These are phyloP conservation scores for Eonycteris spelaea DNA, from an alignment of 2,113 vertebrate species.

Conservation along the genomic window DNA sequence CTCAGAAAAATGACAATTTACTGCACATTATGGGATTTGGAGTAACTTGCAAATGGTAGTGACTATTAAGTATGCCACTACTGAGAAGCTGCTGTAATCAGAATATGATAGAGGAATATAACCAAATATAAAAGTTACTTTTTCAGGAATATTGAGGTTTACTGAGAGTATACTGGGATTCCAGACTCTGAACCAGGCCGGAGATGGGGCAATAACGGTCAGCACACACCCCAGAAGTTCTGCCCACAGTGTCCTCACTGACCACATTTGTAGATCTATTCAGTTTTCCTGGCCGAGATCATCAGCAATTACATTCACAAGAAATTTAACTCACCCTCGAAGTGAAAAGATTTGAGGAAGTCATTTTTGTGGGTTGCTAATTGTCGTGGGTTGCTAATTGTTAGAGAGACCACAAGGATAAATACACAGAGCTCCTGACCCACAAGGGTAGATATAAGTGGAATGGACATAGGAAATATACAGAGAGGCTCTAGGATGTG, in stretches of 20 bases:
- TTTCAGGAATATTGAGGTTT: background rate
- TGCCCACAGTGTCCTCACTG: background rate
- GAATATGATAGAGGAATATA: background rate
- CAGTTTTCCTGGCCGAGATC: background rate
- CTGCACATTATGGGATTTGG: background rate
- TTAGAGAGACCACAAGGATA: background rate
- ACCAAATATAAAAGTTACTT: background rate
- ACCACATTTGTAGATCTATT: background rate
- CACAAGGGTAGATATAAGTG: background rate
- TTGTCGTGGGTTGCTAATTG: background rate
- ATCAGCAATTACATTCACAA: background rate
- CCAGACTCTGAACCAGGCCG: background rate
- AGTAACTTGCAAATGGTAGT: constrained; percentile 21
- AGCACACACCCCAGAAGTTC: background rate
- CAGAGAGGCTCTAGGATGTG: background rate
- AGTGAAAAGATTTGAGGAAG: background rate
- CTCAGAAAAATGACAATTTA: constrained; percentile 52
- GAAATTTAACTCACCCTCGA: background rate
- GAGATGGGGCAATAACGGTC: background rate
- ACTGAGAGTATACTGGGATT: background rate
- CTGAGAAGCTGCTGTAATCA: constrained; percentile 20
- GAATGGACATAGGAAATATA: background rate
- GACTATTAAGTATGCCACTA: constrained; percentile 9
- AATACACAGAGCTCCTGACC: background rate
- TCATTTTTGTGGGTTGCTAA: background rate